Conservation (phyloP, 2,113 vertebrate species). For the Pelecanoides urinatrix region DNA sequence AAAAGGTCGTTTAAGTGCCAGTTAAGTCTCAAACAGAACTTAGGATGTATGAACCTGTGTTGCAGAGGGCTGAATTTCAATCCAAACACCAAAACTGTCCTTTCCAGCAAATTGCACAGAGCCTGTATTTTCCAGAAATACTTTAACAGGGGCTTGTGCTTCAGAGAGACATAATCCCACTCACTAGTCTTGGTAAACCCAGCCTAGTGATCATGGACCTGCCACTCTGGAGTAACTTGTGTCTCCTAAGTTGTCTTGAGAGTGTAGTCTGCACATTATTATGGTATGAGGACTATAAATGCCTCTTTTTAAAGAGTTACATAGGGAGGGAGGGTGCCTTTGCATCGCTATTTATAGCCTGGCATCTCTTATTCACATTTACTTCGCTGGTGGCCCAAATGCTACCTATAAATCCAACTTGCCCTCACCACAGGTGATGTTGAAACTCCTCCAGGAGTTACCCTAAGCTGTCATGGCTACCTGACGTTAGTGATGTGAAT, state of each 20-base stretch:
- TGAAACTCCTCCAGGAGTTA: background rate
- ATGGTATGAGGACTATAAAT: background rate
- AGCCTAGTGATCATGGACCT: background rate
- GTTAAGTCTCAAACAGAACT: background rate
- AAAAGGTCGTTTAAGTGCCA: background rate
- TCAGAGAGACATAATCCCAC: background rate
- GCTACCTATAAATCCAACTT: background rate
- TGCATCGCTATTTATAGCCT: background rate
- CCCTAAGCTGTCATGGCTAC: background rate
- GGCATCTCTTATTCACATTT: background rate
- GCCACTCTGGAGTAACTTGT: background rate
- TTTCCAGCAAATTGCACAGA: background rate
- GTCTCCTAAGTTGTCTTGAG: background rate
- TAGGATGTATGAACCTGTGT: background rate
- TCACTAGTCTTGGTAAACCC: background rate
- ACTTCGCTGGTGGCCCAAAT: background rate
- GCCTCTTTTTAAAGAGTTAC: background rate
- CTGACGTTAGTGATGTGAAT: background rate
- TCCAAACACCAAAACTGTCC: background rate
- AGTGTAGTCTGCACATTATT: background rate
- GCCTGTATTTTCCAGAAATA: background rate
- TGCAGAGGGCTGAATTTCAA: background rate
- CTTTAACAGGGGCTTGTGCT: background rate
- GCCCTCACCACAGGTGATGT: background rate
- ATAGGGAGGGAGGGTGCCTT: background rate